Evolutionary conservation across 2,797 vertebrate genomes (phyloP), one percentile per base, ranked within the genome.

Genomic region (Pipistrellus kuhlii): DNA sequence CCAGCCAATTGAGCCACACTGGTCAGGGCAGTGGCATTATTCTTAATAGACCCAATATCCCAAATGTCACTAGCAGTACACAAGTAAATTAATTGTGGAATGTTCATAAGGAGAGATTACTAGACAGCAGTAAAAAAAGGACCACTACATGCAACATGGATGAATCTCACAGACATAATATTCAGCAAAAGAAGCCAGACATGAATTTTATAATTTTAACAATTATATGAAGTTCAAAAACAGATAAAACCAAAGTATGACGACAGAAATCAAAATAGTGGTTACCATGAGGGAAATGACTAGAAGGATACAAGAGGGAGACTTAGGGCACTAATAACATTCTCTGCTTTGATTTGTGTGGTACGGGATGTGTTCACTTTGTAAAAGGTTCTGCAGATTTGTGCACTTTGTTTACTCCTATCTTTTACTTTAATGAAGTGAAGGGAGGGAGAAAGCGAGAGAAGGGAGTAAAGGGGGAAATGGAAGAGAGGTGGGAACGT

Each of bases 141-240:
- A 80, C 32, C 17, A 48, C 14, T 59, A 64, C 1, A 66, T 30
- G 23, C 25, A 71, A 38, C 18, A 15, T 2, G n/a, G 57, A 20
- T 30, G 18, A 32, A 44, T 83, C 57, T 88, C 85, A 75, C 85
- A 75, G 72, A 82, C 8, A 71, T 10, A 69, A n/a, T 38, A 64
- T 8, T 94, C 21, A n/a, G 13, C 10, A 57, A 66, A 90, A 57
- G 32, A 48, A 85, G 35, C 25, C 46, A 80, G 66, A 76, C 21
- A 57, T 35, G 72, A 69, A 30, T 30, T 75, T 46, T 32, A 41
- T 2, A 68, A 12, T 77, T 80, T 55, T 48, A 55, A 80, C 12
- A 93, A 32, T 64, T 72, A 88, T 17, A 59, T 38, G 32, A 64
- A 94, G 41, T 90, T 55, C 78, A 88, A 48, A 90, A 77, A 32